Conservation (phyloP, 2,888 invertebrate species). For the Cheilosia vernalis region DNA sequence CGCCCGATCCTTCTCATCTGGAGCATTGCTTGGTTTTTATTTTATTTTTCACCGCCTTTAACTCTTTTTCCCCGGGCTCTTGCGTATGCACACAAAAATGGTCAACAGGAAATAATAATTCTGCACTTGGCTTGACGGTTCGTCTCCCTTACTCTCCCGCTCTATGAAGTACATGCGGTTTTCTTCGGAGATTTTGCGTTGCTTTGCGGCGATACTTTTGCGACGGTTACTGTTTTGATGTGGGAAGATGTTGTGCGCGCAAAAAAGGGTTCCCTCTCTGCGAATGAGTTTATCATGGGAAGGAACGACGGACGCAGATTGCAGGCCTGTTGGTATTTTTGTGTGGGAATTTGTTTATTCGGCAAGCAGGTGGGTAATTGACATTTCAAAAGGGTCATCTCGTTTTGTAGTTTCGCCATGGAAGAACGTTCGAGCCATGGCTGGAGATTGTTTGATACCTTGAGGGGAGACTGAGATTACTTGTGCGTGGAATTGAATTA, state of each 20-base stretch:
- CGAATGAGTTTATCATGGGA: slow-evolving; percentile 50
- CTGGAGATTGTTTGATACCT: not conserved
- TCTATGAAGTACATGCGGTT: no score
- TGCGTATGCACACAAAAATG: slow-evolving; percentile 61
- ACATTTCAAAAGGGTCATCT: slow-evolving; percentile 58
- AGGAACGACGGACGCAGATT: slow-evolving; percentile 44
- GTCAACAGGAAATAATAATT: slow-evolving; percentile 75
- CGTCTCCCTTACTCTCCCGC: not conserved
- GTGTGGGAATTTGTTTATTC: slow-evolving; percentile 66
- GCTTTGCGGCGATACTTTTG: slow-evolving; percentile 39
- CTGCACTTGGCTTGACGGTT: slow-evolving; percentile 64
- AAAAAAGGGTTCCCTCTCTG: slow-evolving; percentile 15
- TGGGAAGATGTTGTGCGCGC: slow-evolving; percentile 52
- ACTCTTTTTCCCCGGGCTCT: slow-evolving; percentile 2
- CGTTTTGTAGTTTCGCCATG: slow-evolving; percentile 1
- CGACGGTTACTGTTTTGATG: slow-evolving; percentile 40
- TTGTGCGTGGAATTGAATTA: slow-evolving; percentile 1
- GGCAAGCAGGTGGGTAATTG: slow-evolving; percentile 72
- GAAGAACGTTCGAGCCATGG: not conserved
- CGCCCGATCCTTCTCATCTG: no score
- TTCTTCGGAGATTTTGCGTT: slow-evolving; percentile 49
- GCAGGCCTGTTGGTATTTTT: slow-evolving; percentile 19
- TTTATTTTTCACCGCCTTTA: slow-evolving; percentile 21
- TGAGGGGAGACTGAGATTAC: not conserved
- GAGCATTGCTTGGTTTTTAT: not conserved